phyloP scores from a whole-genome alignment of 2,888 invertebrate species.

The Mesoligia furuncula region DNA sequence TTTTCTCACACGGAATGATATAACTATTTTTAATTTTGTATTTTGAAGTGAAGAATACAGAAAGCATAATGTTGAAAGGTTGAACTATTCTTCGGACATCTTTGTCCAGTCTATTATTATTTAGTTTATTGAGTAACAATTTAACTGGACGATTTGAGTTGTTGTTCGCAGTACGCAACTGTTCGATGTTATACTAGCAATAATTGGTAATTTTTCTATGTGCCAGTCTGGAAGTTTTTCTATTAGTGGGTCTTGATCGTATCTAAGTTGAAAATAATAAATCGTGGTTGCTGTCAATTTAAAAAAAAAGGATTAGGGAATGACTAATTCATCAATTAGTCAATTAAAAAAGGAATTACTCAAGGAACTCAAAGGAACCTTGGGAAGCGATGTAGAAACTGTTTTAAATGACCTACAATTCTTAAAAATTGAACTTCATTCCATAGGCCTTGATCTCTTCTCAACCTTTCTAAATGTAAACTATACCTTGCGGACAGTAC shows the following conservation, averaged over 20 bases:
- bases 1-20: constrained; percentile 13
- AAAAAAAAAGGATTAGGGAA: too few relatives aligned
- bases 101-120: constrained; percentile 2
- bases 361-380: too few relatives aligned
- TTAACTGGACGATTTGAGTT: too few relatives aligned
- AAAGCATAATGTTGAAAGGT: constrained; percentile 10
- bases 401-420: too few relatives aligned
- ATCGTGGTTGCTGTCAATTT: background rate
- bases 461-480: too few relatives aligned
- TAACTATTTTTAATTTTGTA: constrained; percentile 18
- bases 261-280: background rate
- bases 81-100: background rate
- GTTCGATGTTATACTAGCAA: too few relatives aligned
- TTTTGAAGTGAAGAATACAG: constrained; percentile 20
- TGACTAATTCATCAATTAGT: too few relatives aligned
- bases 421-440: too few relatives aligned
- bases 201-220: background rate
- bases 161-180: background rate
- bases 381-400: too few relatives aligned
- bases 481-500: too few relatives aligned
- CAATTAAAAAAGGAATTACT: too few relatives aligned
- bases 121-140: background rate
- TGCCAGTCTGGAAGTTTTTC: background rate
- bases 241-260: background rate
- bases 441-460: too few relatives aligned